phyloP scores from a whole-genome alignment of 1,140 invertebrate species.

The Alviniconcha marisindica region DNA sequence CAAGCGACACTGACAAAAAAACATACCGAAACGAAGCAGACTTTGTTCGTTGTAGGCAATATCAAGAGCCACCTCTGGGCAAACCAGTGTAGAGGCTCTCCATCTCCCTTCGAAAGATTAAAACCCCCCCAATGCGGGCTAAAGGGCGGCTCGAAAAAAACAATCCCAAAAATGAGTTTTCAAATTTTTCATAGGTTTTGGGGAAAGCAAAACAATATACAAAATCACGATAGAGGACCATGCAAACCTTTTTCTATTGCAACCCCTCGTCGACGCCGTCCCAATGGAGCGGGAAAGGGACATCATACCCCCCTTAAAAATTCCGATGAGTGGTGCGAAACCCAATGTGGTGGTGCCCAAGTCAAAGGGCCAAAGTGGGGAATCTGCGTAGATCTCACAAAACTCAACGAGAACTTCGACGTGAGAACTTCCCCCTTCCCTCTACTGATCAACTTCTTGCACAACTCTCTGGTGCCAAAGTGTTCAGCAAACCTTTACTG shows the following conservation, averaged over 20 bases:
- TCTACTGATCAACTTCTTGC: background rate
- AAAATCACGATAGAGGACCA: constrained; percentile 33
- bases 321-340: background rate
- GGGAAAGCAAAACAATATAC: constrained; percentile 20
- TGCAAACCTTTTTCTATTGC: constrained; percentile 11
- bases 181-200: constrained; percentile 13
- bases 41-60: background rate
- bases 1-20: background rate
- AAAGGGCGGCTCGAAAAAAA: too few species aligned
- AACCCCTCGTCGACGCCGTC: background rate
- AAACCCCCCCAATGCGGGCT: constrained; percentile 53
- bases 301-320: too few species aligned
- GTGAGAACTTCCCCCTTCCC: background rate
- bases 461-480: background rate
- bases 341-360: too few species aligned
- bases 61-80: background rate
- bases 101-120: constrained; percentile 47
- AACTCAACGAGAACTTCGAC: too few species aligned
- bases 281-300: background rate
- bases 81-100: background rate
- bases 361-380: too few species aligned
- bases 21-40: background rate
- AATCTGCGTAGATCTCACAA: too few species aligned
- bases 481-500: background rate
- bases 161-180: background rate